Conservation (phyloP, 2,888 invertebrate species). For the Ptilodon capucinus region DNA sequence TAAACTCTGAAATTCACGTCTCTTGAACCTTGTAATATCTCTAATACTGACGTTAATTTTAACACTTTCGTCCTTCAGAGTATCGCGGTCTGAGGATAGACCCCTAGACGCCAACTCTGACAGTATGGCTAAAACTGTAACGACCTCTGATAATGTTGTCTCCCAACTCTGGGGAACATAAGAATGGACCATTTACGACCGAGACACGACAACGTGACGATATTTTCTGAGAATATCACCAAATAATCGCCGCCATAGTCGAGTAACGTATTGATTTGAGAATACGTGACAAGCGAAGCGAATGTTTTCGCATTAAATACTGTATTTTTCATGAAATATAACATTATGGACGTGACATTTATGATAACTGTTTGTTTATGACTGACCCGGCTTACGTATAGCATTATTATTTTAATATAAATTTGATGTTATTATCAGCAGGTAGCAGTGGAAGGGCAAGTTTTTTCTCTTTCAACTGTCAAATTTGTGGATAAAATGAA, state of each 20-base stretch:
- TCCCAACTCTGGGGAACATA: neutral
- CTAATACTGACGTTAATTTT: neutral
- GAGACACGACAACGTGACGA: neutral
- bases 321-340: neutral
- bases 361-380: neutral
- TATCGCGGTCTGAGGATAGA: neutral
- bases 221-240: neutral
- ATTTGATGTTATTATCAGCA: too few relatives aligned
- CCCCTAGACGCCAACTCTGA: conserved; percentile 3
- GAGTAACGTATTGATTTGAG: neutral
- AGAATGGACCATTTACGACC: conserved; percentile 1
- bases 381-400: too few relatives aligned
- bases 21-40: neutral
- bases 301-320: neutral
- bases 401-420: too few relatives aligned
- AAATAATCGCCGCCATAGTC: neutral
- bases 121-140: neutral
- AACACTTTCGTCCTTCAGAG: neutral
- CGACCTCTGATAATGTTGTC: neutral
- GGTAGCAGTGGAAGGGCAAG: too few relatives aligned
- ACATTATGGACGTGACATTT: neutral
- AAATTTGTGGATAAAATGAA: too few relatives aligned
- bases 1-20: neutral
- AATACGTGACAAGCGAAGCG: neutral
- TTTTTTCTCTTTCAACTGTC: too few relatives aligned